phyloP scores from a whole-genome alignment of 2,113 vertebrate genomes.

The Neogobius melanostomus region DNA sequence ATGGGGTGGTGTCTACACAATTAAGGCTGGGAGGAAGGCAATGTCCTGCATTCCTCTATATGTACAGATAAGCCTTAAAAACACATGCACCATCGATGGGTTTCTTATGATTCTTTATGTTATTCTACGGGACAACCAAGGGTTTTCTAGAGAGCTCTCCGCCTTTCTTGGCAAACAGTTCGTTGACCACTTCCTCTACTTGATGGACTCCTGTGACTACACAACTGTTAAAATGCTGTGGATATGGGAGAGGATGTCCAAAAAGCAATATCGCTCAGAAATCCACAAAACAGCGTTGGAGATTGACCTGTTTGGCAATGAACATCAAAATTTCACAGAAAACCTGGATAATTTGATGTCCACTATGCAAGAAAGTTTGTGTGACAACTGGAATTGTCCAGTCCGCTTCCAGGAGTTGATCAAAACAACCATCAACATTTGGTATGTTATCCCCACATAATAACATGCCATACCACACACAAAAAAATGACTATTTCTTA shows the following conservation, averaged over 20 bases:
- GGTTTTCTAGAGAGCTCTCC: slow-evolving; percentile 81
- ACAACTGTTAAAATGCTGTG: slow-evolving; percentile 89
- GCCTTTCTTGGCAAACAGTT: slow-evolving; percentile 85
- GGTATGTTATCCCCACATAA: slow-evolving; percentile 58
- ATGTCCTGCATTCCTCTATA: slow-evolving; percentile 87
- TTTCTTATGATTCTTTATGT: slow-evolving; percentile 90
- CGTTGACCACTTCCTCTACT: slow-evolving; percentile 84
- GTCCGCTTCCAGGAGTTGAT: slow-evolving; percentile 80
- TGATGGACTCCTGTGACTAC: slow-evolving; percentile 90
- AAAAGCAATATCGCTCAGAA: slow-evolving; percentile 84
- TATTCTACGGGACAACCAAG: slow-evolving; percentile 86
- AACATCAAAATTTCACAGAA: slow-evolving; percentile 89
- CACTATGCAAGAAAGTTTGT: slow-evolving; percentile 85
- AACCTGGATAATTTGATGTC: slow-evolving; percentile 88
- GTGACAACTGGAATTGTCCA: slow-evolving; percentile 82
- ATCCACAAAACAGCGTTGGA: slow-evolving; percentile 82
- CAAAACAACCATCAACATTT: slow-evolving; percentile 82
- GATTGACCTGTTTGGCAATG: slow-evolving; percentile 89
- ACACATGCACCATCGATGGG: slow-evolving; percentile 91
- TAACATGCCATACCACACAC: background rate
- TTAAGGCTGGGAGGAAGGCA: slow-evolving; percentile 85
- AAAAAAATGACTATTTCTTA: background rate
- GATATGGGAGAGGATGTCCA: slow-evolving; percentile 92
- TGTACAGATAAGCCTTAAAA: slow-evolving; percentile 86
- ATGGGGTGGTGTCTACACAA: slow-evolving; percentile 87